A percentile compares a stretch with the other conserved stretches of the same genome.
Conservation (phyloP, 2,113 vertebrate species). For the Melanerpes aurifrons region DNA sequence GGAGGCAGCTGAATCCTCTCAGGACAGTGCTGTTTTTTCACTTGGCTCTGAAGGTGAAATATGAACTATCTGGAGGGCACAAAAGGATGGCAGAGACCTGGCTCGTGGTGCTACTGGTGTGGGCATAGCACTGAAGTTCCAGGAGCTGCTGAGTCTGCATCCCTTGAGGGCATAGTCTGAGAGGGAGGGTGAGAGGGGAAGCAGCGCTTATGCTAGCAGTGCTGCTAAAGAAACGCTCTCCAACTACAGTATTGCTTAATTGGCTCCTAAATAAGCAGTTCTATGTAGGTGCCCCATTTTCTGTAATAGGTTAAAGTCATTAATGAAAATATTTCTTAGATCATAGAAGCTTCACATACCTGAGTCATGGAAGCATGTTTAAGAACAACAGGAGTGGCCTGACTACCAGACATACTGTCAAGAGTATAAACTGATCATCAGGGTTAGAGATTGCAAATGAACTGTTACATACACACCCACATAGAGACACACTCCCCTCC, state of each 20-base stretch:
- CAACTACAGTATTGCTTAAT: background rate
- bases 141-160: accelerated
- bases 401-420: background rate
- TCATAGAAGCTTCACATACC: background rate
- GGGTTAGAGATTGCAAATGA: background rate
- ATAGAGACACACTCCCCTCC: background rate
- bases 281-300: background rate
- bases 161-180: background rate
- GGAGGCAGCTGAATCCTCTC: background rate
- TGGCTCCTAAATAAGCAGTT: background rate
- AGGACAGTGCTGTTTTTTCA: background rate
- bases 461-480: background rate
- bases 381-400: background rate
- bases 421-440: background rate
- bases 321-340: background rate
- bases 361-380: background rate
- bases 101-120: background rate
- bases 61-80: background rate
- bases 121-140: accelerated
- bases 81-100: background rate
- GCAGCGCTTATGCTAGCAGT: background rate
- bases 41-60: background rate
- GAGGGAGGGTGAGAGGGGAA: background rate
- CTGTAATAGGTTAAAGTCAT: background rate
- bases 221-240: background rate